Evolutionary conservation across 1,140 invertebrate genomes (phyloP).

Genomic region (Heliconius nattereri): DNA sequence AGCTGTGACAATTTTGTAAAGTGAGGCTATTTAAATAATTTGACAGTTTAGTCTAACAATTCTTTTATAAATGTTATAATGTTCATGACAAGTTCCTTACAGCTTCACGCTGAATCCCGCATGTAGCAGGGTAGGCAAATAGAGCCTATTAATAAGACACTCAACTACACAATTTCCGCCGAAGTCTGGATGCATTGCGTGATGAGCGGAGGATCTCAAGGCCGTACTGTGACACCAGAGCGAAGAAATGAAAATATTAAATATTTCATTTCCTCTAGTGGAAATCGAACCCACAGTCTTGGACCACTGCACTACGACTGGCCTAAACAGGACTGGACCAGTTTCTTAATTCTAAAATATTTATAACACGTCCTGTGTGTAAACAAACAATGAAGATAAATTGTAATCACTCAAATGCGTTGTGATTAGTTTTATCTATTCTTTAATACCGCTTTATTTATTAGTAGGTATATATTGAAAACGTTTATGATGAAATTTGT

Average conservation of each 20-base stretch:
- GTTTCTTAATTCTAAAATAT: not conserved
- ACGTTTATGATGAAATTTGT: not conserved
- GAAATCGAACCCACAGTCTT: too few species aligned
- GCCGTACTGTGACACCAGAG: too few species aligned
- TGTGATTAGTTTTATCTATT: slow-evolving; percentile 3
- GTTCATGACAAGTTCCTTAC: not conserved
- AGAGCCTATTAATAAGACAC: too few species aligned
- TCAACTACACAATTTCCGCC: too few species aligned
- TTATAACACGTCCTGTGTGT: not conserved
- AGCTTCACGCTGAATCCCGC: too few species aligned
- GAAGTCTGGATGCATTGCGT: too few species aligned
- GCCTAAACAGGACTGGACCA: not conserved
- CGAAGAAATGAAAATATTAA: too few species aligned
- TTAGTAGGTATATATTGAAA: not conserved
- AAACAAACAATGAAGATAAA: not conserved
- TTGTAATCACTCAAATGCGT: not conserved
- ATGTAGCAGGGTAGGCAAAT: too few species aligned
- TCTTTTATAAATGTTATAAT: not conserved
- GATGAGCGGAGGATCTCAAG: too few species aligned
- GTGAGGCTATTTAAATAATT: not conserved
- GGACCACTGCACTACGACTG: too few species aligned
- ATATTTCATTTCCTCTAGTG: too few species aligned
- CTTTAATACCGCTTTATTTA: not conserved
- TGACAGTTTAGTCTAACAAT: not conserved
- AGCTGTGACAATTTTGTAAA: not conserved